Evolutionary conservation across 2,797 vertebrate species (phyloP), one percentile per base, ranked within the genome.

Genomic region (Pseudopleuronectes americanus): DNA sequence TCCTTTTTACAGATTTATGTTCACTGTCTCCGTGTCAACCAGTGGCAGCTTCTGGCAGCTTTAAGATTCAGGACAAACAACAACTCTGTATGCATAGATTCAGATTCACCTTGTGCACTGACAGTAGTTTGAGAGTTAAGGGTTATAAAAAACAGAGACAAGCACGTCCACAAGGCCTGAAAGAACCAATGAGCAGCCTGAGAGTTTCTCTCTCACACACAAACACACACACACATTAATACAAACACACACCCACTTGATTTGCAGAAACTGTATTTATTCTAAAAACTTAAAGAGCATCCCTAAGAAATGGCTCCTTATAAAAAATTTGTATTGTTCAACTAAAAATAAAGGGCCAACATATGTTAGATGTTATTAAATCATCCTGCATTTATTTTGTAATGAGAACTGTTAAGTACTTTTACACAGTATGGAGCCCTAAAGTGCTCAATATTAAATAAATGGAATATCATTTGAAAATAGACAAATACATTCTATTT

Each of bases 21-120:
- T 8, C 28, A 54, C 60, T 8, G 36, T 12, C 36, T 13, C 36
- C 8, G 19, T 38, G 49, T 62, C 66, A 38, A 60, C 54, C 23
- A 0, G 53, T 23, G 23, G 7, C 21, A 10, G 26, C 60, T 62
- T 41, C 45, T n/a, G 6, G 22, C 48, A 31, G 49, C 38, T 57
- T 12, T 3, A 19, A 57, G 41, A 36, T 36, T 36, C 33, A 36
- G 36, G 36, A 13, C 1, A 38, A 38, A 38, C 65, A 64, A 63
- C 45, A 33, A 41, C 24, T 36, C 26, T 2, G 38, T 71, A 61
- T 80, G 80, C 72, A 68, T 83, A 77, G 69, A 68, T 65, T 57
- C 49, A 2, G 57, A 57, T 53, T 24, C 0, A 72, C 57, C 45
- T 64, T 23, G 59, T 57, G 63, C 75, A 76, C 63, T 48, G 56